Conservation (phyloP, 2,113 vertebrate species). For the Anthoscopus minutus region DNA sequence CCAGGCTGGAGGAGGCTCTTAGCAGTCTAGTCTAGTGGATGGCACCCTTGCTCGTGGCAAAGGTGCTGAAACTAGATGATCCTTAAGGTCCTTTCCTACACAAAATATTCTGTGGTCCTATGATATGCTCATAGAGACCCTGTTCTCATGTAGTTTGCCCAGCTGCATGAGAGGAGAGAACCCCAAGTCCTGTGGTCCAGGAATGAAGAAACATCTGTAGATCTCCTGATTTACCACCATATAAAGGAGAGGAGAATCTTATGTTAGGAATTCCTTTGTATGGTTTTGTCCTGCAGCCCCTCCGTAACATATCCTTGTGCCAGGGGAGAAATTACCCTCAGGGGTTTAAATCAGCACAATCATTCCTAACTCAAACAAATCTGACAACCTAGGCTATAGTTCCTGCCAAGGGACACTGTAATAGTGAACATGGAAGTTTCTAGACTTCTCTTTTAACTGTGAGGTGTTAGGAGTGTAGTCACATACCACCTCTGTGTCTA, state of each 20-base stretch:
- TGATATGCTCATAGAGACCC: too few relatives aligned
- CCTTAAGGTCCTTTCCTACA: neutral
- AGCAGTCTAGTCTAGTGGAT: neutral
- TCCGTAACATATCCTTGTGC: neutral
- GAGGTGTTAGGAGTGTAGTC: neutral
- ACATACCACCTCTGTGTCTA: neutral
- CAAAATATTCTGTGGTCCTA: neutral
- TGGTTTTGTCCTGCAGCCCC: neutral
- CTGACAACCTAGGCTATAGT: accelerated
- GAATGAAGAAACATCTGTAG: accelerated
- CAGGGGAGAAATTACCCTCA: neutral
- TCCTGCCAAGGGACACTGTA: neutral
- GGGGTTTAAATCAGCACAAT: neutral
- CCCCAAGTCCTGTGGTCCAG: neutral
- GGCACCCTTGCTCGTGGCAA: neutral
- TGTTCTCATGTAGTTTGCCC: neutral
- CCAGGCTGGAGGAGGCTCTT: neutral
- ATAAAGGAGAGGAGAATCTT: neutral
- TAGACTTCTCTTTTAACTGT: neutral
- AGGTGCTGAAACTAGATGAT: neutral
- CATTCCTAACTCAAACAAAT: neutral
- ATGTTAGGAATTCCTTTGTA: neutral
- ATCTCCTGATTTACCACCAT: neutral
- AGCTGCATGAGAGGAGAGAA: accelerated
- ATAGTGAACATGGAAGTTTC: neutral